Conservation (phyloP, 2,797 vertebrate genomes). For the Pangasius larnaudii region DNA sequence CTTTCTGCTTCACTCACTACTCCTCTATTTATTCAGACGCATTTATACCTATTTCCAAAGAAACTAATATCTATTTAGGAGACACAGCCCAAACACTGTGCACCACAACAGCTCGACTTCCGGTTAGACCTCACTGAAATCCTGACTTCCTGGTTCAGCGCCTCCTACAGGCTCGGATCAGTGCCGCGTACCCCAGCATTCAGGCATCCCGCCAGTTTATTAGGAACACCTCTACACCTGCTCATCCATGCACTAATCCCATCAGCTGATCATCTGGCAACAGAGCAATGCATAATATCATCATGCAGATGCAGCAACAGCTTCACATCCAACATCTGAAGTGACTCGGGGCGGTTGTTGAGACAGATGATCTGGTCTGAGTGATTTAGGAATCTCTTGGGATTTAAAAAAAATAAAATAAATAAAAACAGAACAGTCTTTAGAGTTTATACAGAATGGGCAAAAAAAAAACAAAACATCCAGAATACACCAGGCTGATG, state of each 20-base stretch:
- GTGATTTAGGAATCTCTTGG: neutral
- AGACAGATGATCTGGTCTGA: neutral
- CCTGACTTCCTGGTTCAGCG: neutral
- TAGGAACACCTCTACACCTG: neutral
- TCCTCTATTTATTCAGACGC: neutral
- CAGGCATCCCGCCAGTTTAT: neutral
- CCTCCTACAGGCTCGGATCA: conserved; percentile 26
- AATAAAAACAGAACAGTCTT: neutral
- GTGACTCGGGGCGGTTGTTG: neutral
- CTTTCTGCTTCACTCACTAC: neutral
- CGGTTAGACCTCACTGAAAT: neutral
- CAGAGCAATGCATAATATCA: neutral
- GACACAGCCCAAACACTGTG: neutral
- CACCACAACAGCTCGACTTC: conserved; percentile 8
- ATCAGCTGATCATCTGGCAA: neutral
- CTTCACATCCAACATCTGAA: neutral
- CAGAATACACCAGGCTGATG: neutral
- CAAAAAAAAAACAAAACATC: neutral
- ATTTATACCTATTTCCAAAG: neutral
- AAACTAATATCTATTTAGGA: neutral
- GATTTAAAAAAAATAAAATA: too few relatives aligned
- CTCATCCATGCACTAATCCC: neutral
- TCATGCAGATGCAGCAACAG: neutral
- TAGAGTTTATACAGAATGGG: neutral
- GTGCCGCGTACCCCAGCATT: too few relatives aligned